Conservation (phyloP, 2,888 invertebrate species). For the Acholoe squamosa region DNA sequence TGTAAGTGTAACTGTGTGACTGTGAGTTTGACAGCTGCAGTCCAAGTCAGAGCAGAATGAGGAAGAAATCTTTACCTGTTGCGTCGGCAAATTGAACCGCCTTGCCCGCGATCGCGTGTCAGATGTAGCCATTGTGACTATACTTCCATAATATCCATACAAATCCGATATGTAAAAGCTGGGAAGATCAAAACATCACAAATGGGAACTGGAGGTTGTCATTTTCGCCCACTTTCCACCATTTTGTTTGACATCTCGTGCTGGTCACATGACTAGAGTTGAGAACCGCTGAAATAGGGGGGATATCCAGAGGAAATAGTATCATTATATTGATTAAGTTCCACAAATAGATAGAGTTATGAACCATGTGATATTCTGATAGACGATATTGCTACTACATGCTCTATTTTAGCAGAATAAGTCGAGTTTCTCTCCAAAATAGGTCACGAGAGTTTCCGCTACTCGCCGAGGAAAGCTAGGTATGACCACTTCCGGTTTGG, state of each 20-base stretch:
- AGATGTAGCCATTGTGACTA: slow-evolving; percentile 47
- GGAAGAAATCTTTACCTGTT: slow-evolving; percentile 86
- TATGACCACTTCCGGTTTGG: slow-evolving; percentile 58
- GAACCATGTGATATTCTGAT: no score
- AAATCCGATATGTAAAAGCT: neutral
- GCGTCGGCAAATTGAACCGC: slow-evolving; percentile 85
- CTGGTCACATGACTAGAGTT: slow-evolving; percentile 55
- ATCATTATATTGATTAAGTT: no score
- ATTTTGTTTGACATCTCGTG: slow-evolving; percentile 63
- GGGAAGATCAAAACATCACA: slow-evolving; percentile 11
- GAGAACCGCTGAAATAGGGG: neutral
- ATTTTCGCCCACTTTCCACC: slow-evolving; percentile 65
- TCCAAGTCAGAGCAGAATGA: neutral
- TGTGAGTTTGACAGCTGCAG: slow-evolving; percentile 23
- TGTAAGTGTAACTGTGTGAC: no score
- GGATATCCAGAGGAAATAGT: no score
- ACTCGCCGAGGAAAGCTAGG: neutral
- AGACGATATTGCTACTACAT: no score
- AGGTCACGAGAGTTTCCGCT: slow-evolving; percentile 52
- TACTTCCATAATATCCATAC: neutral
- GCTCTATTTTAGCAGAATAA: no score
- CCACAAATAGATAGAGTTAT: no score
- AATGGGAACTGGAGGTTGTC: neutral
- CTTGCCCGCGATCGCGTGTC: slow-evolving; percentile 65
- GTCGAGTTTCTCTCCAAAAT: neutral